Evolutionary conservation across 2,797 vertebrate genomes (phyloP).

Genomic region (Pantherophis vulpinus): DNA sequence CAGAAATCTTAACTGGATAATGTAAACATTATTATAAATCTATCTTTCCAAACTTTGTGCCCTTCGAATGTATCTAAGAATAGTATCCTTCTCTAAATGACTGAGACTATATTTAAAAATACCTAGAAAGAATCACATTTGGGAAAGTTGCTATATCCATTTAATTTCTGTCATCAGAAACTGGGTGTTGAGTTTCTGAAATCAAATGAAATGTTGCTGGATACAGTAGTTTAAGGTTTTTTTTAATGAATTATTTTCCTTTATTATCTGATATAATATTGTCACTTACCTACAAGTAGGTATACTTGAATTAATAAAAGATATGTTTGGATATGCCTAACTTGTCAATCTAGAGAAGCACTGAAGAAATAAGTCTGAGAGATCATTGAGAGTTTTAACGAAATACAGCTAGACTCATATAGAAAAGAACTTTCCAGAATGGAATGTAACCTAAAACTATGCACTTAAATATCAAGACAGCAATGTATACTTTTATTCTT

Average conservation of each 20-base stretch:
- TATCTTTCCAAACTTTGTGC: background rate
- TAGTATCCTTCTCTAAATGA: background rate
- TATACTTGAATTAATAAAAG: background rate
- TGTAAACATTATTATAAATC: background rate
- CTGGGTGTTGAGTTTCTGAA: background rate
- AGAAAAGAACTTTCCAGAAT: background rate
- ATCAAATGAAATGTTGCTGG: background rate
- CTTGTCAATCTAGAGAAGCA: background rate
- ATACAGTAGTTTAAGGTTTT: background rate
- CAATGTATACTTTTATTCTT: background rate
- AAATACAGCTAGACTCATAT: background rate
- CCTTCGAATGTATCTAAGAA: background rate
- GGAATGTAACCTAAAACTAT: background rate
- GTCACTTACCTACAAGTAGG: rapidly evolving
- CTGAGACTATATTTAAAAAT: background rate
- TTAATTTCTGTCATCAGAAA: background rate
- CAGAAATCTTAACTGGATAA: background rate
- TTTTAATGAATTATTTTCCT: too few species aligned
- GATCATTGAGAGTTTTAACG: background rate
- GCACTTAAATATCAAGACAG: background rate
- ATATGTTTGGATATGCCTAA: background rate
- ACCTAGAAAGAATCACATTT: background rate
- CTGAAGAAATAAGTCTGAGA: background rate
- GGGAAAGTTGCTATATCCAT: background rate
- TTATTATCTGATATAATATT: background rate